A percentile compares a stretch with the other conserved stretches of the same genome.
Conservation (phyloP, 2,888 invertebrate species). For the Mechanitis messenoides region DNA sequence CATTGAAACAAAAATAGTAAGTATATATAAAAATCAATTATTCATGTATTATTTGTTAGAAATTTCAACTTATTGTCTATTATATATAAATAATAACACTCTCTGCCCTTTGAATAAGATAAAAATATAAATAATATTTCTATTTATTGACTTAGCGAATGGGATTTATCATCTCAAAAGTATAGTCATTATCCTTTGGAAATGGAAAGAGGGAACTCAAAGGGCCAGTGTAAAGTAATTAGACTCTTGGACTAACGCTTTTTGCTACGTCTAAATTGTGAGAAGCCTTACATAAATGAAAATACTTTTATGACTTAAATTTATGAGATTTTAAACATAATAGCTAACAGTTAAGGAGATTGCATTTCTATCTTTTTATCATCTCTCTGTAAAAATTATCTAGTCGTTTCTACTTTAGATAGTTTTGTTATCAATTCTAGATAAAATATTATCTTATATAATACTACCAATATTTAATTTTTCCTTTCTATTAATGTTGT, state of each 20-base stretch:
- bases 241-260: slow-evolving; percentile 11
- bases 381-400: no score
- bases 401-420: no score
- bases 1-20: no score
- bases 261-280: slow-evolving; percentile 7
- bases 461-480: no score
- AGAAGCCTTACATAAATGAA: neutral
- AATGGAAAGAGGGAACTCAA: slow-evolving; percentile 20
- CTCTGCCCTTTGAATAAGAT: neutral
- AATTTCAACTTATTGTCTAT: no score
- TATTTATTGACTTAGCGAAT: slow-evolving; percentile 16
- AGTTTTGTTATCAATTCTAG: no score
- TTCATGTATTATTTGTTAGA: no score
- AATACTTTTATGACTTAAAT: slow-evolving; percentile 4
- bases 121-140: slow-evolving; percentile 8
- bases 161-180: slow-evolving; percentile 22
- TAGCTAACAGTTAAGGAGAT: neutral
- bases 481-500: neutral
- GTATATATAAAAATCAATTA: no score
- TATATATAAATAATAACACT: neutral
- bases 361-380: no score
- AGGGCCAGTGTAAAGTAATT: slow-evolving; percentile 17
- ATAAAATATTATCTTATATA: no score
- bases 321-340: slow-evolving; percentile 1
- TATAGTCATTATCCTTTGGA: slow-evolving; percentile 23